Conservation (phyloP, 2,113 vertebrate genomes). For the Elephantulus edwardii region DNA sequence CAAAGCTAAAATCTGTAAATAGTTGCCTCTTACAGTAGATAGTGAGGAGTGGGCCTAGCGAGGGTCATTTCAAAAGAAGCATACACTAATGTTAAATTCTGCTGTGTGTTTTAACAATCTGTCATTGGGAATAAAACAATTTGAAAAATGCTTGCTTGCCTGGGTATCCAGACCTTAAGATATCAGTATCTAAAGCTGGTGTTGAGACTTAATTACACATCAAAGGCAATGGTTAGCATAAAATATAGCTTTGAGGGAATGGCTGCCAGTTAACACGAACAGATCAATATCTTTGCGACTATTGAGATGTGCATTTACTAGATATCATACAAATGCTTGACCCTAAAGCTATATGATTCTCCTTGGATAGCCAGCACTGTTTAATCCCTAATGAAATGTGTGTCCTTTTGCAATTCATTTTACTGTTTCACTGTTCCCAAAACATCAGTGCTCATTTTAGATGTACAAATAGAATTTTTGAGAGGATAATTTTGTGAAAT, state of each 20-base stretch:
- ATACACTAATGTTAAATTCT: slow-evolving; percentile 42
- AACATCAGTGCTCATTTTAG: slow-evolving; percentile 45
- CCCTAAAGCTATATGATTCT: neutral
- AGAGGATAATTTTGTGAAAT: slow-evolving; percentile 51
- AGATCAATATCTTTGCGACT: neutral
- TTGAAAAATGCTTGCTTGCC: slow-evolving; percentile 43
- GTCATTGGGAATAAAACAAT: slow-evolving; percentile 59
- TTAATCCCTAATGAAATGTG: neutral
- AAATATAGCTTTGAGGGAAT: slow-evolving; percentile 41
- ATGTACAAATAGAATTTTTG: neutral
- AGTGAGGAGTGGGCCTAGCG: slow-evolving; percentile 3
- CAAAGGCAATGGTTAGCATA: slow-evolving; percentile 13
- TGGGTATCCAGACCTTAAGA: slow-evolving; percentile 30
- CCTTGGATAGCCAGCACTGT: neutral
- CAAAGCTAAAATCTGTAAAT: slow-evolving; percentile 23
- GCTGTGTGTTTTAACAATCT: slow-evolving; percentile 43
- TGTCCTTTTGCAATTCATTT: neutral
- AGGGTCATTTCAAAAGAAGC: neutral
- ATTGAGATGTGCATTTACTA: neutral
- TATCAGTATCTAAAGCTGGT: slow-evolving; percentile 36
- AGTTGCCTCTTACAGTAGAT: slow-evolving; percentile 42
- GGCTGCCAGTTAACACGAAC: neutral
- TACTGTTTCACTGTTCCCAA: slow-evolving; percentile 11
- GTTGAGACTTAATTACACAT: slow-evolving; percentile 44
- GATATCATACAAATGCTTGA: neutral